Conservation (phyloP, 2,113 vertebrate species). For the Brienomyrus longianalis region DNA sequence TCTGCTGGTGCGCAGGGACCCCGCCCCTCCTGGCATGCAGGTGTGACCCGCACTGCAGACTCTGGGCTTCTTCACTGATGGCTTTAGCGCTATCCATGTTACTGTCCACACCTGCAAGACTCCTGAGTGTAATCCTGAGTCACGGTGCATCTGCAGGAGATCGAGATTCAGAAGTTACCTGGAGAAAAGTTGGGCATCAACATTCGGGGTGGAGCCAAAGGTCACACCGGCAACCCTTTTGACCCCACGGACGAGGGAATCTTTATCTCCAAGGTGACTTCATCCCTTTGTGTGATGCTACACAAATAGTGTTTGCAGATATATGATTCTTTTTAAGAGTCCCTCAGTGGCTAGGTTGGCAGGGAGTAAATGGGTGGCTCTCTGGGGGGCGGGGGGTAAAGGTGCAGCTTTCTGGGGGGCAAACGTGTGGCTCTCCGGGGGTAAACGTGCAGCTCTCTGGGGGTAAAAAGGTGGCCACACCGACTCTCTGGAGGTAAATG, state of each 20-base stretch:
- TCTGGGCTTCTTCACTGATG: not conserved
- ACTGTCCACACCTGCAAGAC: too few species aligned
- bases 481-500: not conserved
- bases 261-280: conserved; percentile 89
- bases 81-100: not conserved
- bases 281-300: not conserved
- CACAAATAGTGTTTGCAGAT: not conserved
- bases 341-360: not conserved
- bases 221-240: conserved; percentile 86
- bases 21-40: conserved; percentile 85
- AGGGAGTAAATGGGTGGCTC: not conserved
- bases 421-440: not conserved
- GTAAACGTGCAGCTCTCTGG: not conserved
- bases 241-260: conserved; percentile 91
- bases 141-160: conserved; percentile 58
- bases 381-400: not conserved
- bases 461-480: not conserved
- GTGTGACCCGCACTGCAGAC: conserved; percentile 36
- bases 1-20: conserved; percentile 82
- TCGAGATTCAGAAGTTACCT: conserved; percentile 79
- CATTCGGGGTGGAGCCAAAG: conserved; percentile 86
- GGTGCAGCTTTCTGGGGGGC: too few species aligned
- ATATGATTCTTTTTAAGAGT: not conserved
- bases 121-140: not conserved
- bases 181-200: conserved; percentile 95